Conservation (phyloP, 2,888 invertebrate genomes). For the Sminthurides aquaticus region DNA sequence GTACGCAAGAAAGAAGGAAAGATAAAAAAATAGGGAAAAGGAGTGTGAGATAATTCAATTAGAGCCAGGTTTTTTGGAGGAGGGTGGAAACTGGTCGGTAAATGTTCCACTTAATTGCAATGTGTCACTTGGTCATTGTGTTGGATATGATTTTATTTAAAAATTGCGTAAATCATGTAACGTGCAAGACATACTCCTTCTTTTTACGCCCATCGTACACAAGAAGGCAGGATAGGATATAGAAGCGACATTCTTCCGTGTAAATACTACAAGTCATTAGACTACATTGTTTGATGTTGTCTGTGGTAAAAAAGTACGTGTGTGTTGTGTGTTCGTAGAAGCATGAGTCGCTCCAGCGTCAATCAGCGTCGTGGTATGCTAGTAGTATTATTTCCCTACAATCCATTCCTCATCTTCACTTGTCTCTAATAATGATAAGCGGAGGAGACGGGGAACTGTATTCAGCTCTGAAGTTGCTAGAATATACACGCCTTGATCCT, state of each 20-base stretch:
- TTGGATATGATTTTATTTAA: background rate
- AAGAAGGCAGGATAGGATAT: background rate
- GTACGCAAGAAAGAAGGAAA: too few relatives aligned
- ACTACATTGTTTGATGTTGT: background rate
- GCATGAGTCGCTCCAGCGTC: background rate
- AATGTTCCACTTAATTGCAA: background rate
- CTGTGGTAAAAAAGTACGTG: too few relatives aligned
- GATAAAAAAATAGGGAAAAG: too few relatives aligned
- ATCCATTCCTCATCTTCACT: too few relatives aligned
- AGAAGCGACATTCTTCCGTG: background rate
- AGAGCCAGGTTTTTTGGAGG: background rate
- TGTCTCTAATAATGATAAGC: too few relatives aligned
- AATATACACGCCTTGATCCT: too few relatives aligned
- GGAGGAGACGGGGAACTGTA: too few relatives aligned
- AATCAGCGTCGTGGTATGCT: too few relatives aligned
- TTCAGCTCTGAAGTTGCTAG: too few relatives aligned
- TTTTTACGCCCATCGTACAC: background rate
- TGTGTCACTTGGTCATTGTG: background rate
- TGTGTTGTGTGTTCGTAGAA: too few relatives aligned
- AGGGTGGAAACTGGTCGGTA: background rate
- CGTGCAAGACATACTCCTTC: background rate
- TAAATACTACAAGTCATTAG: background rate
- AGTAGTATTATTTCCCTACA: too few relatives aligned
- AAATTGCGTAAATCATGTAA: background rate
- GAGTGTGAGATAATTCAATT: background rate